Evolutionary conservation across 2,113 vertebrate genomes (phyloP).

Genomic region (Paradoxurus hermaphroditus): DNA sequence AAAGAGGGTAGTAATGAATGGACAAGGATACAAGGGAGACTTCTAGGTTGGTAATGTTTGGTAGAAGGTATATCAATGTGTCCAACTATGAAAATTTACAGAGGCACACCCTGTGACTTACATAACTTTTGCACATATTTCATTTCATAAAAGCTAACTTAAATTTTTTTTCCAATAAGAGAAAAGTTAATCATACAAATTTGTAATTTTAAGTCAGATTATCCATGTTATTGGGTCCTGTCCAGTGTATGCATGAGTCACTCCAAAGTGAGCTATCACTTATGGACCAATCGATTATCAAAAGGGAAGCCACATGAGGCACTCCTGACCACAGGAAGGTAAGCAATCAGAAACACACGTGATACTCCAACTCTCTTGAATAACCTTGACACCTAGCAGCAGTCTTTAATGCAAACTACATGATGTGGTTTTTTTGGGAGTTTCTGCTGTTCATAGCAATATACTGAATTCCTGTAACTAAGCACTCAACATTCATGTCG

Average conservation of each 20-base stretch:
- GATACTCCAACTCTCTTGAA: not conserved
- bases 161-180: not conserved
- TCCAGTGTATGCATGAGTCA: not conserved
- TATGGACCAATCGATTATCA: not conserved
- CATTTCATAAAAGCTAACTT: not conserved
- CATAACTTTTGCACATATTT: not conserved
- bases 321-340: not conserved
- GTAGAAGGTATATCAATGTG: not conserved
- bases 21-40: not conserved
- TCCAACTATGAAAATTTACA: not conserved
- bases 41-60: not conserved
- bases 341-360: not conserved
- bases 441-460: not conserved
- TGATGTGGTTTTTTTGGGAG: not conserved
- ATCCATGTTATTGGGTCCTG: not conserved
- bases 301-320: accelerated
- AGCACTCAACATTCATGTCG: not conserved
- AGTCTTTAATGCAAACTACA: not conserved
- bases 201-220: not conserved
- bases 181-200: not conserved
- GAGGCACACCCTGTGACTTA: not conserved
- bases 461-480: not conserved
- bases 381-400: not conserved
- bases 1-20: not conserved
- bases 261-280: not conserved